Evolutionary conservation across 2,888 invertebrate species (phyloP), one percentile per base, ranked within the genome.

Genomic region (Athripsodes cinereus): DNA sequence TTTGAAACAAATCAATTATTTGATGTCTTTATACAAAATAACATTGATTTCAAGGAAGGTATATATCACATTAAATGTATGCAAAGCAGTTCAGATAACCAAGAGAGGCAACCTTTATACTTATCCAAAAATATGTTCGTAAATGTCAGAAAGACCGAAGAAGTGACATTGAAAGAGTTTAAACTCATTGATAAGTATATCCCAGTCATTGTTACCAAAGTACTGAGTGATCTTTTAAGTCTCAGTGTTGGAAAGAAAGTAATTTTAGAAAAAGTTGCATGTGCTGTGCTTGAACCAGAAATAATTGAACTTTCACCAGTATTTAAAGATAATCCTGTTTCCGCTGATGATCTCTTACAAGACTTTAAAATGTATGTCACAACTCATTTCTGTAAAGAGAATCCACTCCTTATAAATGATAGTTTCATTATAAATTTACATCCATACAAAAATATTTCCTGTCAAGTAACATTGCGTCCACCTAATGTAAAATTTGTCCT

Each of bases 171-270:
- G 1, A 35, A 57, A 46, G 52, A 59, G 52, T 40, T 47, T 60
- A 1, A 53, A 52, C 18, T 35, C 65, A 62, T 19, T n/a, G 34
- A 35, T 22, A 53, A 60, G 54, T 61, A 61, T 67, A 74, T 74
- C 2, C 75, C 76, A 62, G 71, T 83, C 21, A 79, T 82, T 57
- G 73, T 84, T 59, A 76, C 82, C 51, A 73, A 78, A 57, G 72
- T 77, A 44, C 69, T 87, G 53, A 79, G 81, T 66, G 67, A 73
- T 16, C 78, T 80, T 62, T 73, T 85, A 49, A 76, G 76, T 63
- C 66, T 84, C 59, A 76, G 78, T 44, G 73, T 78, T 60, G 85
- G 86, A 10, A 73, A 74, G 50, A 83, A 80, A 71, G 72, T 84
- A 3, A 71, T 78, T 35, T 69, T 87, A 21, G 77, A 76, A 40